Evolutionary conservation across 1,140 invertebrate genomes (phyloP), one percentile per base, ranked within the genome.

Genomic region (Drosophila sulfurigaster): DNA sequence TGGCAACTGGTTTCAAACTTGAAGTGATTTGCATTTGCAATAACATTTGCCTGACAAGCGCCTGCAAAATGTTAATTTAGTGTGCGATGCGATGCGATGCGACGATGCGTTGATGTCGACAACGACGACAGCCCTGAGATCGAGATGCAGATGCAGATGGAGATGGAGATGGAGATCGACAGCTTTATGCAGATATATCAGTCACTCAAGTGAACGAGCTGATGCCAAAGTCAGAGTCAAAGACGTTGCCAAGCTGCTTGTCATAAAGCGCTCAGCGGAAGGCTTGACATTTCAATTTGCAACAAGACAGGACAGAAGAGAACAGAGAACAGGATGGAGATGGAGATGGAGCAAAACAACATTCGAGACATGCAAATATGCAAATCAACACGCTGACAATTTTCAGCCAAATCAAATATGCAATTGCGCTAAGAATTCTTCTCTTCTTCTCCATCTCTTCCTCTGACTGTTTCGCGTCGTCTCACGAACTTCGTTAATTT

Each of bases 271-370:
- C 72, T 89, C 85, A 89, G 78, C 78, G 63, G 69, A 67, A 78
- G 73, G 81, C 78, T 85, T 89, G 85, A 89, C 85, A 89, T 89
- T 89, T 89, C 85, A 89, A 89, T 89, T 89, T 89, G 85, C 86
- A 87, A 80, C 35, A 38, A 57, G 32, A 38, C 54, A 25, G 28
- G 56, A 28, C 49, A 60, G 66, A 59, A 28, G 52, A 52, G 45
- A 8, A 38, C 64, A 13, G 5, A 43, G 32, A 77, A 86, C 71
- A 78, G 35, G 70, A 67, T 56, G 45, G 15, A 20, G 20, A 20
- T 25, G 20, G 20, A 25, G 13, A 38, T 38, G 7, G 2, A 8
- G 35, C 32, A 30, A 70, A 20, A 30, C 54, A 71, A 46, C 85
- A 80, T 82, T 52, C 51, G 66, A 78, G 78, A 85, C 83, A 88